Conservation (phyloP, 2,797 vertebrate species). For the Trachops cirrhosus region DNA sequence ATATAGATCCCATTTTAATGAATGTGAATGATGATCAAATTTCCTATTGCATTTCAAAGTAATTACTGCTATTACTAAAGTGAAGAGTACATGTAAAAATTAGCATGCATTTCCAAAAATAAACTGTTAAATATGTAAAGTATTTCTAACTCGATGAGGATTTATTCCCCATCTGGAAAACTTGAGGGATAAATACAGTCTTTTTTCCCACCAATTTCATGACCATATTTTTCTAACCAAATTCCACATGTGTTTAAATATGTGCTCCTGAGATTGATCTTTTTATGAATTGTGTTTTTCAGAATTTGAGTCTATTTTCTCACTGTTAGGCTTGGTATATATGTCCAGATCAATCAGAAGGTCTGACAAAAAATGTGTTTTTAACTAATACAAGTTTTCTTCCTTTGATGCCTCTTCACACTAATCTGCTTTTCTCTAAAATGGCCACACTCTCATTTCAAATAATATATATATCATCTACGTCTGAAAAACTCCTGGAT, state of each 20-base stretch:
- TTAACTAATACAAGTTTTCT: conserved; percentile 17
- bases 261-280: neutral
- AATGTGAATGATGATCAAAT: neutral
- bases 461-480: neutral
- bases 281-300: neutral
- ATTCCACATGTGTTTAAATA: neutral
- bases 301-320: neutral
- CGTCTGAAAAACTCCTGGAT: neutral
- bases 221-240: neutral
- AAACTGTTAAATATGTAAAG: neutral
- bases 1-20: neutral
- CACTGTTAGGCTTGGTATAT: neutral
- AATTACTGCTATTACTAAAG: neutral
- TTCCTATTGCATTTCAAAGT: neutral
- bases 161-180: neutral
- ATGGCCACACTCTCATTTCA: neutral
- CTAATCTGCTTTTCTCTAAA: neutral
- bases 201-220: neutral
- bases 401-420: neutral
- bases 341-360: neutral
- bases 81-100: neutral
- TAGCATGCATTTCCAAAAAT: neutral
- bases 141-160: neutral
- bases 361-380: neutral
- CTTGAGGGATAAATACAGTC: neutral